Evolutionary conservation across 2,113 vertebrate species (phyloP), one percentile per base, ranked within the genome.

Genomic region (Mandrillus leucophaeus): DNA sequence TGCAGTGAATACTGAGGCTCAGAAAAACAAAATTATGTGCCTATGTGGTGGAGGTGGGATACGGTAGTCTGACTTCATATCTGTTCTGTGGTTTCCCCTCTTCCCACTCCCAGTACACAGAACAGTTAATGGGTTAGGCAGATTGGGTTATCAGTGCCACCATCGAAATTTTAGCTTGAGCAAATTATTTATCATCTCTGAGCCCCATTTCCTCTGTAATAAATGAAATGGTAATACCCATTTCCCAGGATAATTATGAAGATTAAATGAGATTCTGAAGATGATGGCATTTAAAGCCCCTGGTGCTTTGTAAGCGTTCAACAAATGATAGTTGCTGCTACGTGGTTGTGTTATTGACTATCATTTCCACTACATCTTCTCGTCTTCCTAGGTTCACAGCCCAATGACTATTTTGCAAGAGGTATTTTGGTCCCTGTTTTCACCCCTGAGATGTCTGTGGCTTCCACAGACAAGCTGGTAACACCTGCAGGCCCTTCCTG

Each of bases 51-150:
- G 0, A 57, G 59, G 16, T 48, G 27, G 22, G 38, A 22, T 17
- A 6, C 0, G 3, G 25, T 6, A 25, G 2, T 12, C 0, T 14
- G 64, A 38, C 45, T 50, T 27, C 27, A 11, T 0, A 45, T 72
- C 70, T 55, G 8, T 6, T 72, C 70, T 55, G 8, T 6, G 25
- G 22, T 40, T 61, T 12, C 16, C 50, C 32, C 1, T 27, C 10
- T 11, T 50, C 25, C 50, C 38, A 38, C 5, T 25, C 43, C 8
- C 40, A n/a, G 20, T 3, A 10, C 0, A 27, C 1, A 50, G 25
- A 52, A 38, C 3, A 3, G 43, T 18, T 18, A 48, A 68, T 61
- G 25, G 35, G n/a, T 40, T 78, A 57, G 22, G 50, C 38, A 82
- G 40, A 76, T 8, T 52, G n/a, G 10, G 22, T 68, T 92, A 52